phyloP scores from a whole-genome alignment of 2,113 vertebrate genomes.

The Syngnathus typhle region DNA sequence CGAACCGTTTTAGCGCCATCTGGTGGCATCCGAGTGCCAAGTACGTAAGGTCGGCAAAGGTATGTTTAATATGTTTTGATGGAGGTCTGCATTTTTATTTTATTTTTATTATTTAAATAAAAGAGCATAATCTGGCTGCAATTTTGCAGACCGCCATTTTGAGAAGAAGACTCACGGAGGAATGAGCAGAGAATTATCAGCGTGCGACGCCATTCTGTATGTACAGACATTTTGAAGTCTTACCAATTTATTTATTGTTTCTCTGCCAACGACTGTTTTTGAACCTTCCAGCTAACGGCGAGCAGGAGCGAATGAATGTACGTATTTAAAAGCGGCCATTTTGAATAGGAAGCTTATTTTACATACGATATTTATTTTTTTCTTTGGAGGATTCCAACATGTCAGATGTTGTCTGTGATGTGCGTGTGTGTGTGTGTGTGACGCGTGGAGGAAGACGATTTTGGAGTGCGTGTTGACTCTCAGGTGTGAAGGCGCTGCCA shows the following conservation, averaged over 20 bases:
- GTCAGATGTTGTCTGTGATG: conserved; percentile 7
- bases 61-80: too few relatives aligned
- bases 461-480: not conserved
- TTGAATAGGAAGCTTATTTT: conserved; percentile 51
- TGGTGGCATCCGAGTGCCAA: too few relatives aligned
- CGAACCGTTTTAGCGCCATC: not conserved
- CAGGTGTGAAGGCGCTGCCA: conserved; percentile 1
- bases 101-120: too few relatives aligned
- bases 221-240: conserved; percentile 61
- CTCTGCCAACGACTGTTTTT: conserved; percentile 46
- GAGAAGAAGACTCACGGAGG: not conserved
- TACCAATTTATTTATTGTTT: conserved; percentile 56
- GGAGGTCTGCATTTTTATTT: too few relatives aligned
- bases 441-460: not conserved
- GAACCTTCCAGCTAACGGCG: conserved; percentile 26
- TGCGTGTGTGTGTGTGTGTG: not conserved
- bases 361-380: conserved; percentile 68
- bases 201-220: not conserved
- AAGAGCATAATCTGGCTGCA: too few relatives aligned
- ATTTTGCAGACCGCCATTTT: too few relatives aligned
- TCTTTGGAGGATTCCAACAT: conserved; percentile 46
- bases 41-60: too few relatives aligned
- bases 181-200: conserved; percentile 11
- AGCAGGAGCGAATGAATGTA: conserved; percentile 44
- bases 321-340: not conserved